Evolutionary conservation across 2,113 vertebrate species (phyloP).

Genomic region (Oxyruncus cristatus): DNA sequence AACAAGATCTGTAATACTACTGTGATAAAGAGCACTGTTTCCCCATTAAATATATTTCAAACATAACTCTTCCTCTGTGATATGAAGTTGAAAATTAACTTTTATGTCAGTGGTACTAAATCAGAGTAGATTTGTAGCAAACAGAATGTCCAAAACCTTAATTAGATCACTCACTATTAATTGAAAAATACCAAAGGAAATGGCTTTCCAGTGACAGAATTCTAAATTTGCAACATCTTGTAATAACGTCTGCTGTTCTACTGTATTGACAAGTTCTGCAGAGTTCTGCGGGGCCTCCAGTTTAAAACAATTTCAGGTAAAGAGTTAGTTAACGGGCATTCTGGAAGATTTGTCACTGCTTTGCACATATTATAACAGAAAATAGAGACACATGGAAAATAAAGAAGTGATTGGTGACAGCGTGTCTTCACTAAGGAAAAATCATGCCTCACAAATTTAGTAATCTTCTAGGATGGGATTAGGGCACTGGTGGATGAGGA

Average conservation of each 20-base stretch:
- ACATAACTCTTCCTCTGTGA: not conserved
- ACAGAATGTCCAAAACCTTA: not conserved
- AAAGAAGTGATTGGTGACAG: not conserved
- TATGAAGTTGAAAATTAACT: slow-evolving; percentile 9
- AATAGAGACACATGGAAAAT: not conserved
- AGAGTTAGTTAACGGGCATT: not conserved
- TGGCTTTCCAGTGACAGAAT: not conserved
- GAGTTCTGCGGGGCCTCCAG: not conserved
- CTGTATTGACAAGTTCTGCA: not conserved
- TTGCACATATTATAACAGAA: not conserved
- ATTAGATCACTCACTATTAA: slow-evolving; percentile 2
- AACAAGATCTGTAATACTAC: not conserved
- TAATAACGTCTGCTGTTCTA: not conserved
- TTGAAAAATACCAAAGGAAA: not conserved
- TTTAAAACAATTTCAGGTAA: not conserved
- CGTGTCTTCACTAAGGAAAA: not conserved
- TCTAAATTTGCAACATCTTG: not conserved
- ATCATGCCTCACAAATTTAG: not conserved
- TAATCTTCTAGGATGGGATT: not conserved
- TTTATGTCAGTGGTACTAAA: not conserved
- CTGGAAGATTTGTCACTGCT: not conserved
- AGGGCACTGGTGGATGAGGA: not conserved
- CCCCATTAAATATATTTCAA: not conserved
- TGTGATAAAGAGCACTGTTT: not conserved
- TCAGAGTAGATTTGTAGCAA: not conserved